Evolutionary conservation across 2,888 invertebrate species (phyloP), one percentile per base, ranked within the genome.

Genomic region (Andrena bicolor): DNA sequence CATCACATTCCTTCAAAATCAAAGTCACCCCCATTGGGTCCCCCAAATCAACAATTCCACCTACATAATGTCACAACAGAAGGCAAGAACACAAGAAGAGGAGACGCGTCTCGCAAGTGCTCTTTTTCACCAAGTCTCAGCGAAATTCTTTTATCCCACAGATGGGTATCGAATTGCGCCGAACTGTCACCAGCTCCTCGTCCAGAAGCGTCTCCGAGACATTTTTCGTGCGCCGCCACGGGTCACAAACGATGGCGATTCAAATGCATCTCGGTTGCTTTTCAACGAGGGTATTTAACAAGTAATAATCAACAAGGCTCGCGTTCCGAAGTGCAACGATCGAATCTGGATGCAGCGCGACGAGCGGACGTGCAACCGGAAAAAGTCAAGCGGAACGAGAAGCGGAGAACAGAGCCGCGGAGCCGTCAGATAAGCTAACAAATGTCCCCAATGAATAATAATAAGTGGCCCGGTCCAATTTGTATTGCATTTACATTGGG

Each of bases 391-490:
- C 48, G 68, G 75, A 63, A 68, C 68, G 79, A 75, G 75, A 60
- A 48, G 35, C 30, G 68, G 32, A 76, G 66, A 41, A 10, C 73
- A 77, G 71, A 64, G 66, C 58, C 73, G 76, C 80, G 72, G 86
- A 85, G 72, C 83, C 87, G 90, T 92, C 91, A 90, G 91, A 90
- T 91, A 91, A 91, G 90, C 90, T 92, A 92, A 92, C 91, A 92
- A 92, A 92, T 92, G 90, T 90, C 90, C 84, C 86, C 91, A 92
- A 92, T 92, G 91, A 92, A 92, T 92, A 92, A 91, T 91, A 92
- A 92, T 92, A 92, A 90, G 92, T 90, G 84, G 78, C 84, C 76
- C 80, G 85, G 89, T 89, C 89, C 92, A 92, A 92, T 92, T 92
- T 92, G 92, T 92, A 91, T 90, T 91, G 89, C 89, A 90, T 91